These are phyloP conservation scores for Miichthys miiuy DNA, from an alignment of 2,797 vertebrate genomes.

Conservation along the genomic window DNA sequence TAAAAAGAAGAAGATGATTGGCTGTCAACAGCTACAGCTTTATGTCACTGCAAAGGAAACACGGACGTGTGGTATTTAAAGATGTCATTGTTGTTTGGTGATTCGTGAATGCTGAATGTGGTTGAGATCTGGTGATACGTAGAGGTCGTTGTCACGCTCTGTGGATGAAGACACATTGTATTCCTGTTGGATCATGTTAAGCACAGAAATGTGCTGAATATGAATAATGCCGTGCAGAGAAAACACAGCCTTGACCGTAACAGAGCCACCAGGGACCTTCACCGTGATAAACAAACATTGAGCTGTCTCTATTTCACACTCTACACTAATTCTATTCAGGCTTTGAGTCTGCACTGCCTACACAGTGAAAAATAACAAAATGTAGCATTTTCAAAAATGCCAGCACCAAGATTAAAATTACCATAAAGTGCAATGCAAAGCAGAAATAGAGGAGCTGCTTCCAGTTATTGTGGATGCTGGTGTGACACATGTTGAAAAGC, in stretches of 20 bases:
- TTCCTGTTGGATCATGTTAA: background rate
- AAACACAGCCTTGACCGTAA: constrained; percentile 5
- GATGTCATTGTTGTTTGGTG: background rate
- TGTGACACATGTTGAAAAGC: background rate
- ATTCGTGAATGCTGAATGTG: background rate
- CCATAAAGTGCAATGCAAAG: background rate
- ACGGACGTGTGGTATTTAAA: background rate
- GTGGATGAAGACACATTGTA: background rate
- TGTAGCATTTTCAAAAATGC: background rate
- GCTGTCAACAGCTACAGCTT: too few species aligned
- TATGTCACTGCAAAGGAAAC: background rate
- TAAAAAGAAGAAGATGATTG: too few species aligned
- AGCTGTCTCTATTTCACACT: background rate
- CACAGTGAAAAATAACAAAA: constrained; percentile 1
- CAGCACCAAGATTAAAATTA: background rate
- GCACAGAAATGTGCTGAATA: constrained; percentile 3
- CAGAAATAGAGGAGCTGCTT: background rate
- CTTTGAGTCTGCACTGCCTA: background rate
- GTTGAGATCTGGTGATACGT: background rate
- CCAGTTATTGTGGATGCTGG: background rate
- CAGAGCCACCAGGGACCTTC: constrained; percentile 15
- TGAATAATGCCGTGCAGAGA: constrained; percentile 3
- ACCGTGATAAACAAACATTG: constrained; percentile 32
- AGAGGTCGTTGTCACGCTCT: background rate
- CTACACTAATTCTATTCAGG: background rate